These are phyloP conservation scores for Melanerpes formicivorus DNA, from an alignment of 2,113 vertebrate genomes.

Conservation along the genomic window DNA sequence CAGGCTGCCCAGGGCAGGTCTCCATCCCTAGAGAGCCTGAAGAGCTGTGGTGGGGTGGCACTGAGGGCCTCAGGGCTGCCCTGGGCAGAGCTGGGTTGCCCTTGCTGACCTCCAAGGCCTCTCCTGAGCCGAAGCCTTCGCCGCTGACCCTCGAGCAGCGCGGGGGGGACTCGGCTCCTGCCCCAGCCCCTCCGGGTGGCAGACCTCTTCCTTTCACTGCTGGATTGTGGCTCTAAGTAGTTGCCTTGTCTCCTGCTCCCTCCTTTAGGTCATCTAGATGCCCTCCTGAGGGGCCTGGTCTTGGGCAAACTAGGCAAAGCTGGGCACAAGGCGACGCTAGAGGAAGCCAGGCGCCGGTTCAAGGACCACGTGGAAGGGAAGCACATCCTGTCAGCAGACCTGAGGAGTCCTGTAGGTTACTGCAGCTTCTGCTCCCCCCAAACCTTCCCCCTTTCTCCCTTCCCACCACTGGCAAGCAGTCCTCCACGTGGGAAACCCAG, in stretches of 20 bases:
- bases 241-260: background rate
- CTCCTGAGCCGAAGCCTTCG: too few species aligned
- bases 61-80: too few species aligned
- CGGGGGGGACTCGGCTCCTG: background rate
- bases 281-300: conserved; percentile 91
- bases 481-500: background rate
- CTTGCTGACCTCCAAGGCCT: too few species aligned
- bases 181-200: background rate
- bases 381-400: conserved; percentile 88
- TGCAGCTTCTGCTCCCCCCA: background rate
- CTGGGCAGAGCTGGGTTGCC: too few species aligned
- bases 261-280: conserved; percentile 89
- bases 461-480: background rate
- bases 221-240: background rate
- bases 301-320: conserved; percentile 95
- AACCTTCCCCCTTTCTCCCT: background rate
- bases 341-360: conserved; percentile 94
- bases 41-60: too few species aligned
- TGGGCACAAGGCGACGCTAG: conserved; percentile 93
- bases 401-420: conserved; percentile 91
- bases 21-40: too few species aligned
- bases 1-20: too few species aligned
- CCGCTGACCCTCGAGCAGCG: background rate
- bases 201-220: background rate
- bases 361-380: conserved; percentile 95